Evolutionary conservation across 2,888 invertebrate genomes (phyloP).

Genomic region (Caenorhabditis becei): DNA sequence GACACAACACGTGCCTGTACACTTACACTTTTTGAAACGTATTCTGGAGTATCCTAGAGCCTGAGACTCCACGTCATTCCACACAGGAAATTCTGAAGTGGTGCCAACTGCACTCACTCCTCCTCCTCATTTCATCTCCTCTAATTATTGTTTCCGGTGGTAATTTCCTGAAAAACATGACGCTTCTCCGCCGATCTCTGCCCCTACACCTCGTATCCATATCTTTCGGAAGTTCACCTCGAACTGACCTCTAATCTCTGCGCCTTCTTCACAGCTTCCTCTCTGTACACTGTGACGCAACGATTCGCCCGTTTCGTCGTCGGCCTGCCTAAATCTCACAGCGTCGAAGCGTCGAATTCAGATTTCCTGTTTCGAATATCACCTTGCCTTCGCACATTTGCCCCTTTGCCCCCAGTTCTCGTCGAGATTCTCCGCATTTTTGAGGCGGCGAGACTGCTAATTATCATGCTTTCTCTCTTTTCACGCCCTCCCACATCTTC

Average conservation of each 20-base stretch:
- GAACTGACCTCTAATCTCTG: slow-evolving; percentile 53
- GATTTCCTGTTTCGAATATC: slow-evolving; percentile 41
- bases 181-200: background rate
- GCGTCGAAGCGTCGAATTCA: slow-evolving; percentile 7
- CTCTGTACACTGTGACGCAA: slow-evolving; percentile 38
- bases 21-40: too few relatives aligned
- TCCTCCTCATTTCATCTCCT: background rate
- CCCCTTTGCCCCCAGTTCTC: slow-evolving; percentile 25
- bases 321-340: background rate
- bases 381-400: slow-evolving; percentile 3
- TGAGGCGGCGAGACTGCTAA: slow-evolving; percentile 2
- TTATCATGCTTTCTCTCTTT: slow-evolving; percentile 10
- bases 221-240: slow-evolving; percentile 7
- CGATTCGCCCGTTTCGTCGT: slow-evolving; percentile 11
- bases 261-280: slow-evolving; percentile 19
- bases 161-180: slow-evolving; percentile 16
- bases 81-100: slow-evolving; percentile 28
- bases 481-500: slow-evolving; percentile 21
- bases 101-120: slow-evolving; percentile 27
- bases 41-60: too few relatives aligned
- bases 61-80: background rate
- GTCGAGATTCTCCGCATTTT: slow-evolving; percentile 40
- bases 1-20: too few relatives aligned
- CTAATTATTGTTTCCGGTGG: slow-evolving; percentile 9
- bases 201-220: background rate